phyloP scores from a whole-genome alignment of 2,888 invertebrate genomes.

The Drosophila stalkeri region DNA sequence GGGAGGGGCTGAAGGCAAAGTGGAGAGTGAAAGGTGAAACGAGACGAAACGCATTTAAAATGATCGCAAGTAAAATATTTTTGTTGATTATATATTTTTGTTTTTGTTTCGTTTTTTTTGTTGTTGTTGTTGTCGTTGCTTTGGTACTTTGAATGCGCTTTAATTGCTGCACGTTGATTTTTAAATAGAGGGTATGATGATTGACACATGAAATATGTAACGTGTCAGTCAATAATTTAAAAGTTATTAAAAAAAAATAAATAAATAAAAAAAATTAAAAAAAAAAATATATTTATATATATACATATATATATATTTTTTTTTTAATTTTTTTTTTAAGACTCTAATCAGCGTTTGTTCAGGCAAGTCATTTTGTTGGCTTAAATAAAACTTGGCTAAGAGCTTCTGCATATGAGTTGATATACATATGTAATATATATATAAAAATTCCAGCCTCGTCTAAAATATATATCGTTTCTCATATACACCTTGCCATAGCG shows the following conservation, averaged over 20 bases:
- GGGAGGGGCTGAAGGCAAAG: background rate
- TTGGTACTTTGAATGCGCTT: conserved; percentile 5
- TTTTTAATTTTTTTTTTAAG: too few relatives aligned
- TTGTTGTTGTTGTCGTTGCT: background rate
- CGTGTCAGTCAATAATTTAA: background rate
- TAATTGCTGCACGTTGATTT: background rate
- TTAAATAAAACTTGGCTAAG: background rate
- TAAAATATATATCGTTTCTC: too few relatives aligned
- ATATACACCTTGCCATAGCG: too few relatives aligned
- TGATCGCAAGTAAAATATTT: conserved; percentile 8
- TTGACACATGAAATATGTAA: background rate
- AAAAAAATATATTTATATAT: too few relatives aligned
- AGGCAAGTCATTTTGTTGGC: background rate
- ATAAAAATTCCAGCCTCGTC: too few relatives aligned
- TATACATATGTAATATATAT: too few relatives aligned
- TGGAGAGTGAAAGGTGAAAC: background rate
- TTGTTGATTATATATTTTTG: conserved; percentile 2
- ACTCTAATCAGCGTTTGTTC: background rate
- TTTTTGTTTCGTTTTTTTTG: background rate
- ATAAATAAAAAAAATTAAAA: too few relatives aligned
- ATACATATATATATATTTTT: too few relatives aligned
- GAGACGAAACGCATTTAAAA: conserved; percentile 4
- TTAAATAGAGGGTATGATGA: background rate
- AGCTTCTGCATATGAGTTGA: too few relatives aligned
- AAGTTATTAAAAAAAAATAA: too few relatives aligned